These are phyloP conservation scores for Coluber constrictor DNA, from an alignment of 2,797 vertebrate genomes.

Conservation along the genomic window DNA sequence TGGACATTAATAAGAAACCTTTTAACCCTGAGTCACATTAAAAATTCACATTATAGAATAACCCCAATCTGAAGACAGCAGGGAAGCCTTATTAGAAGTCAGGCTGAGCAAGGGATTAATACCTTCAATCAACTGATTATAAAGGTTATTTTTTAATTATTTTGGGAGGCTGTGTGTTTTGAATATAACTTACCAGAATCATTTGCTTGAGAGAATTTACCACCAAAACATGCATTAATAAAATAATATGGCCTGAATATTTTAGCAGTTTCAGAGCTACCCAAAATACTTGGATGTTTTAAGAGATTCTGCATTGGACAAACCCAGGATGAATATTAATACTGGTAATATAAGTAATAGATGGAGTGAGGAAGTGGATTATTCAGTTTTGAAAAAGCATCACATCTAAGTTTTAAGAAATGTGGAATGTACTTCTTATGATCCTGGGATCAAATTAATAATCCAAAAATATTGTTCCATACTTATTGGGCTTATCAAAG, in stretches of 20 bases:
- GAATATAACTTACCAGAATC: neutral
- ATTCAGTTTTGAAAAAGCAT: neutral
- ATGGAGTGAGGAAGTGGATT: neutral
- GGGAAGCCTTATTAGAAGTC: neutral
- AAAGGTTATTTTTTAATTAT: neutral
- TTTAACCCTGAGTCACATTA: neutral
- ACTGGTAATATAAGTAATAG: neutral
- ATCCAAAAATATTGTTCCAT: neutral
- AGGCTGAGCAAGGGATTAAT: neutral
- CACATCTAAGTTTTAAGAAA: neutral
- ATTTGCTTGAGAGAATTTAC: neutral
- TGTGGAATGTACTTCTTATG: neutral
- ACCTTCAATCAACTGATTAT: neutral
- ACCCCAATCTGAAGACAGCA: neutral
- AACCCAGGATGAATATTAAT: neutral
- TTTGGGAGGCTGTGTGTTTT: neutral
- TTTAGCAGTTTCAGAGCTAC: neutral
- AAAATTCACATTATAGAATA: neutral
- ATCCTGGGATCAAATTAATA: neutral
- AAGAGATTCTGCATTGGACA: neutral
- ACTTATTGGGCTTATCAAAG: neutral
- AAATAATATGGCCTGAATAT: neutral
- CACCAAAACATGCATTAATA: neutral
- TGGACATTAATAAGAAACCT: neutral
- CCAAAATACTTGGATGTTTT: neutral